Conservation (phyloP, 2,888 invertebrate genomes). For the Rhabditoides inermis region DNA sequence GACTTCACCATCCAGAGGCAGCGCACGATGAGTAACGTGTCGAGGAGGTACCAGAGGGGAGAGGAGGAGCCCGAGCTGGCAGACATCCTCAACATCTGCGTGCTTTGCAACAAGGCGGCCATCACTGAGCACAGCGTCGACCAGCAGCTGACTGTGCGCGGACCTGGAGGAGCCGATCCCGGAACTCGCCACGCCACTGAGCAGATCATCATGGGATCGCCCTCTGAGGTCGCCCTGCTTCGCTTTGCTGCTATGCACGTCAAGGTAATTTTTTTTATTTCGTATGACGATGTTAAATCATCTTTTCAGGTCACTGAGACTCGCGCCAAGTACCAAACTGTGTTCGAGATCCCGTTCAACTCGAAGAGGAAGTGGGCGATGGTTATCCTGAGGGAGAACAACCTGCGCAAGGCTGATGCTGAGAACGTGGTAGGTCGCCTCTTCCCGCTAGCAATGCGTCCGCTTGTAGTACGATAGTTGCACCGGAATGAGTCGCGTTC, state of each 20-base stretch:
- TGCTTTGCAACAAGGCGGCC: conserved; percentile 30
- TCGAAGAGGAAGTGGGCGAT: conserved; percentile 38
- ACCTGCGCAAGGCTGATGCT: conserved; percentile 23
- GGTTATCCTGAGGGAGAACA: conserved; percentile 20
- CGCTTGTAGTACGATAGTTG: no score
- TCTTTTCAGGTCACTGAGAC: conserved; percentile 18
- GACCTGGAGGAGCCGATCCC: background rate
- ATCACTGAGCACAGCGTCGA: conserved; percentile 20
- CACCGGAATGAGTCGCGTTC: no score
- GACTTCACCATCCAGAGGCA: background rate
- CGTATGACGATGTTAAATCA: no score
- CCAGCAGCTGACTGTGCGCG: conserved; percentile 17
- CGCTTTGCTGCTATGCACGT: conserved; percentile 22
- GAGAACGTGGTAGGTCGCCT: no score
- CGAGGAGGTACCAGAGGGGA: no score
- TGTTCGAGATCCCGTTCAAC: conserved; percentile 44
- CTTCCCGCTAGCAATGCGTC: no score
- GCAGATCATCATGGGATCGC: conserved; percentile 22
- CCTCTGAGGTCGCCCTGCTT: conserved; percentile 30
- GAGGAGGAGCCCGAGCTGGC: conserved; percentile 22
- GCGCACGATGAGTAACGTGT: no score
- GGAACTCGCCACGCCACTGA: conserved; percentile 16
- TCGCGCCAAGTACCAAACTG: conserved; percentile 19
- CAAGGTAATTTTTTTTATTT: no score
- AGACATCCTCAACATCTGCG: conserved; percentile 28